phyloP scores from a whole-genome alignment of 2,797 vertebrate genomes.

The Spea hammondii region DNA sequence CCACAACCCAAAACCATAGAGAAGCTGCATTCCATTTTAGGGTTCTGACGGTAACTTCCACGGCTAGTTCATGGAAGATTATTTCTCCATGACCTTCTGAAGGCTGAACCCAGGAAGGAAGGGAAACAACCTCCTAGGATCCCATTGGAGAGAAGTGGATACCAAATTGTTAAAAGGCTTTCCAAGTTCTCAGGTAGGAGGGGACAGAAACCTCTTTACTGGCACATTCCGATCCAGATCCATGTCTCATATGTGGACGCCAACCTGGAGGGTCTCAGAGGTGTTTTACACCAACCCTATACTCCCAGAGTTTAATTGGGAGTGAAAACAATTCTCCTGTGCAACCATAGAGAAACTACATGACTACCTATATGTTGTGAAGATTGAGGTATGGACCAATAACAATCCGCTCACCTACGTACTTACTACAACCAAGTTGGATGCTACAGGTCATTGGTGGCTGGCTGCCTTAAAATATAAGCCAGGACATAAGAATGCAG shows the following conservation, averaged over 20 bases:
- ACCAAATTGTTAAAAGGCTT: not conserved
- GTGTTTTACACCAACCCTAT: not conserved
- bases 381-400: not conserved
- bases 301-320: not conserved
- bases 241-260: not conserved
- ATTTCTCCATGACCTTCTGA: not conserved
- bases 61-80: not conserved
- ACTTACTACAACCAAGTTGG: not conserved
- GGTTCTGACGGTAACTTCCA: not conserved
- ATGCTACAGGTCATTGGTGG: not conserved
- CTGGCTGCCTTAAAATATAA: not conserved
- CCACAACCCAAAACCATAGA: not conserved
- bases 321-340: not conserved
- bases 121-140: not conserved
- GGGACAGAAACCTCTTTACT: not conserved
- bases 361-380: not conserved
- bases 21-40: not conserved
- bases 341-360: not conserved
- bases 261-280: not conserved
- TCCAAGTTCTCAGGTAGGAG: not conserved
- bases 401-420: not conserved
- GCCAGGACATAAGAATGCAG: not conserved
- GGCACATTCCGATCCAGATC: not conserved
- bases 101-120: not conserved
- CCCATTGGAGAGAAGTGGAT: not conserved